phyloP scores from a whole-genome alignment of 1,140 invertebrate genomes.

The Bombus balteatus region DNA sequence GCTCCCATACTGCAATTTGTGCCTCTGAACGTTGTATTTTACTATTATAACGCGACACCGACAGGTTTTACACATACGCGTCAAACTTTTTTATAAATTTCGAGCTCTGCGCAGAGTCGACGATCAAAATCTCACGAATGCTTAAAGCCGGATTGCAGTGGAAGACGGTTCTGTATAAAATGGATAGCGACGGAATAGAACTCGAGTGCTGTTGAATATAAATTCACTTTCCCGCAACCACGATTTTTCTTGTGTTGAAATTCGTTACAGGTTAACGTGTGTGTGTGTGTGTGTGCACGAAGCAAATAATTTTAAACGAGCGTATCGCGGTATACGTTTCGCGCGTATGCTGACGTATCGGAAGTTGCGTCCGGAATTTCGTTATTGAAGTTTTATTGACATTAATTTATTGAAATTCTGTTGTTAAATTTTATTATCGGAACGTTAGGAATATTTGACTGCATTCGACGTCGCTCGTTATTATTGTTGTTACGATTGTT shows the following conservation, averaged over 20 bases:
- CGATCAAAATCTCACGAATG: conserved; percentile 16
- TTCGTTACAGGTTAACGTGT: not conserved
- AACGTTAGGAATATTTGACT: conserved; percentile 21
- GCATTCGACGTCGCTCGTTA: not conserved
- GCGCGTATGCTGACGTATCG: not conserved
- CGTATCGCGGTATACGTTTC: not conserved
- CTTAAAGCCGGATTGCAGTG: not conserved
- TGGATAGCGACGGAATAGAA: not conserved
- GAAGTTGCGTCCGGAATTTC: not conserved
- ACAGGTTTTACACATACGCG: not conserved
- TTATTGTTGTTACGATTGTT: not conserved
- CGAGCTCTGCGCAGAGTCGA: not conserved
- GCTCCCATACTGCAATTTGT: not conserved
- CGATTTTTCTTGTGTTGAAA: conserved; percentile 23
- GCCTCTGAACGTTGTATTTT: not conserved
- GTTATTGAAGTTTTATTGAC: conserved; percentile 26
- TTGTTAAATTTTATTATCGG: conserved; percentile 28
- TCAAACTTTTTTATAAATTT: conserved; percentile 8
- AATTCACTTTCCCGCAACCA: conserved; percentile 16
- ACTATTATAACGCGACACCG: not conserved
- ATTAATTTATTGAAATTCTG: conserved; percentile 31
- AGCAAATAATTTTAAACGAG: conserved; percentile 40
- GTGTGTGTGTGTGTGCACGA: not conserved
- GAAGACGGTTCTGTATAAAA: conserved; percentile 8
- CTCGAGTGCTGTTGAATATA: not conserved